These are phyloP conservation scores for Mycteria americana DNA, from an alignment of 2,797 vertebrate genomes.

Conservation along the genomic window DNA sequence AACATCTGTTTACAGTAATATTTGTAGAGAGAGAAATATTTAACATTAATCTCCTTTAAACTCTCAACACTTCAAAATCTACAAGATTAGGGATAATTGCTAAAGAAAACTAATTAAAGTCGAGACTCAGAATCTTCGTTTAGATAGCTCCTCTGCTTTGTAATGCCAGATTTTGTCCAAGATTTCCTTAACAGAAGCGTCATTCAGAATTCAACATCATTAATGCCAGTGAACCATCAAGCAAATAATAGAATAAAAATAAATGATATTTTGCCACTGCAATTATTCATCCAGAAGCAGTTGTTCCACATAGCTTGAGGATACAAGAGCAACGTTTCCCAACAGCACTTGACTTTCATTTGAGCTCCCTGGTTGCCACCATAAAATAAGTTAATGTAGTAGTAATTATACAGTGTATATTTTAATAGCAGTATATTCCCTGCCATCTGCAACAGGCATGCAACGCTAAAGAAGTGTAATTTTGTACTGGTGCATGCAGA, in stretches of 20 bases:
- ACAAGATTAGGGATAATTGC: neutral
- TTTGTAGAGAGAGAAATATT: neutral
- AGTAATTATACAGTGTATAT: neutral
- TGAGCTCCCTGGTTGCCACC: neutral
- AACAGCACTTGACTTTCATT: neutral
- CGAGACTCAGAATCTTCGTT: neutral
- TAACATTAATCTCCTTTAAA: neutral
- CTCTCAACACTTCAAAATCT: neutral
- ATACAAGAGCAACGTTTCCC: neutral
- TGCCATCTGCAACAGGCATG: neutral
- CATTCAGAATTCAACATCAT: neutral
- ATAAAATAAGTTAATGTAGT: neutral
- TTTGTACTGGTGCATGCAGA: constrained; percentile 16
- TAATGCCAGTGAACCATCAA: neutral
- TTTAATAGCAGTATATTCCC: neutral
- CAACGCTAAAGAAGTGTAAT: neutral
- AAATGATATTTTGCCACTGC: neutral
- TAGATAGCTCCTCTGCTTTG: neutral
- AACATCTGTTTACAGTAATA: neutral
- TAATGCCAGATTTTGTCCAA: neutral
- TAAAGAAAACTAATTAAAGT: neutral
- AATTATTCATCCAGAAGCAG: neutral
- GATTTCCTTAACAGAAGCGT: neutral
- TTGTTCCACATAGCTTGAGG: neutral
- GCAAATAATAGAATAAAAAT: neutral